Evolutionary conservation across 2,113 vertebrate genomes (phyloP), one percentile per base, ranked within the genome.

Genomic region (Struthio camelus): DNA sequence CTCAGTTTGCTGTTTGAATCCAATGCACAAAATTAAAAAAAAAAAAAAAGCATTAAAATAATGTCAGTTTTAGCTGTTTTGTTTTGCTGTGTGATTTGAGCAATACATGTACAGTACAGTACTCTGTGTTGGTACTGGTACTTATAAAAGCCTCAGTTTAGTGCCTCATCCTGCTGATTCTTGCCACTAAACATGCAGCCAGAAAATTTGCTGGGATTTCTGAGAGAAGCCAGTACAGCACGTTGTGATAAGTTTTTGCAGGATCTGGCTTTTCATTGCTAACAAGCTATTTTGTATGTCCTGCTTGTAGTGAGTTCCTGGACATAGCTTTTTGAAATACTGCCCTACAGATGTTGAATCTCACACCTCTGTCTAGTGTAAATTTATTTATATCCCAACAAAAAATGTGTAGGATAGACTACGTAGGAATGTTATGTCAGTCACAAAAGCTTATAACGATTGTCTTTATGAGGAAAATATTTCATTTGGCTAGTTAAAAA

Each of bases 1-100:
- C 98, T 99, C 99, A 99, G 98, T 99, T 99, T 99, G 98, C 98
- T 99, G 98, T 99, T 99, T 99, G 98, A 99, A 99, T 98, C 98
- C 98, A 98, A 99, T 99, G 98, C 99, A 99, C 98, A 99, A 98
- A 98, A 99, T 99, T 98, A 51, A 98, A 98, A 98, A 97, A 98
- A 97, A 96, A 97, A 75, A 97, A 96, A 98, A 96, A 94, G 64
- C 94, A 98, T 98, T 97, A 97, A 97, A 98, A 97, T 98, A 96
- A 94, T 91, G 86, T 97, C 96, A 95, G 87, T 98, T 98, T 98
- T 96, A 97, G 95, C 97, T 98, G 89, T 91, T 97, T 97, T 97
- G 94, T 92, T 96, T 97, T 97, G 46, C 91, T 89, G 81, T 89
- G 97, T 95, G 69, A 93, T 85, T 92, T 93, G 69, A 96, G 69